Conservation (phyloP, 2,113 vertebrate genomes). For the Antennarius striatus region DNA sequence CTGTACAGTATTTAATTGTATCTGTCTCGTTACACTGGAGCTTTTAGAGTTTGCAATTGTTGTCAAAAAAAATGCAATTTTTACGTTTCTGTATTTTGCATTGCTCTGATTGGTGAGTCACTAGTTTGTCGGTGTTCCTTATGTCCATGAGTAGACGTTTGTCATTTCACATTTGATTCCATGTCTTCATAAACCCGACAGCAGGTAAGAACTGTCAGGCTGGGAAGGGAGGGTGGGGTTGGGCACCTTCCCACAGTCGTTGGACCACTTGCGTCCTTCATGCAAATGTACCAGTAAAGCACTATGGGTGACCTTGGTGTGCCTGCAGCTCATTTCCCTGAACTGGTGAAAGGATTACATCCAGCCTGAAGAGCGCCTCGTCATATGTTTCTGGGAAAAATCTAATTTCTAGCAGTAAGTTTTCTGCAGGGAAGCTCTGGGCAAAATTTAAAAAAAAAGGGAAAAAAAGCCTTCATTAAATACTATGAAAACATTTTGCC, state of each 20-base stretch:
- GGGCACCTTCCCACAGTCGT: slow-evolving; percentile 35
- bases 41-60: slow-evolving; percentile 5
- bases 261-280: slow-evolving; percentile 34
- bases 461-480: neutral
- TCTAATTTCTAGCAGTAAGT: slow-evolving; percentile 32
- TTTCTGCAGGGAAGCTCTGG: neutral
- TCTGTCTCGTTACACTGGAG: slow-evolving; percentile 3
- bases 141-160: slow-evolving; percentile 1
- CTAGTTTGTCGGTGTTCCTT: neutral
- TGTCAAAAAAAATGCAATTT: neutral
- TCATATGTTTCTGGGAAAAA: slow-evolving; percentile 46
- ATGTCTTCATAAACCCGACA: slow-evolving; percentile 1
- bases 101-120: neutral
- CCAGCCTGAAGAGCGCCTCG: slow-evolving; percentile 36
- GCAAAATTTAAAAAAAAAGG: neutral
- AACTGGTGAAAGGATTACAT: slow-evolving; percentile 53
- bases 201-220: neutral
- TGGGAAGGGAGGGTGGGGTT: slow-evolving; percentile 3
- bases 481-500: too few species aligned
- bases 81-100: neutral
- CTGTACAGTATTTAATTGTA: neutral
- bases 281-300: slow-evolving; percentile 71
- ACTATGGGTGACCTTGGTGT: slow-evolving; percentile 64
- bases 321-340: slow-evolving; percentile 72
- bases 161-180: slow-evolving; percentile 17